Base-by-base conservation (phyloP, 2,113 vertebrate species). In the Lepisosteus oculatus region DNA sequence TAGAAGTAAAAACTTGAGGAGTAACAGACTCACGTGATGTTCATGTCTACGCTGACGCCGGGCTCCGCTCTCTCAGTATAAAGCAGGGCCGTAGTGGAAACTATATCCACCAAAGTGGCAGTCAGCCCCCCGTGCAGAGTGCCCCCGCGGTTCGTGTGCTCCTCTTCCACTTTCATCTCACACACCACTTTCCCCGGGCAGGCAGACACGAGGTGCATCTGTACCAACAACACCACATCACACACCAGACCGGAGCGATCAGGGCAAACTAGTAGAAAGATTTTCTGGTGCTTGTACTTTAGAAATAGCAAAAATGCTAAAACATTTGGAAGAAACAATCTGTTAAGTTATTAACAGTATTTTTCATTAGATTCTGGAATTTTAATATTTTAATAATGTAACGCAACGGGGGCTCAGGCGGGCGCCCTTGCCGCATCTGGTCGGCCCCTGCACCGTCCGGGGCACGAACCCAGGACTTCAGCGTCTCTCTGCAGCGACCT, bases 21-120 rank as follows among this genome's bases (percentile, higher is more conserved):
- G 3, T 6, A 8, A 9, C 7, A 51, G 4, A 74, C 89, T 87
- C 88, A 99, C 97, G 95, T 96, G 79, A 99, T 96, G 72, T 98
- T 98, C 94, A 99, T 96, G 73, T 99, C 97, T 47, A 98, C 93
- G 3, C 95, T 99, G 87, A 99, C 96, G 6, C 97, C 97, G 0
- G 95, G 89, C 0, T 7, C 0, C 43, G 86, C 93, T 80, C 94
- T 88, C 68, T 98, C 97, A 0, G 88, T 92, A 82, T 92, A 72
- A 17, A 99, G 12, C 73, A 99, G 85, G 0, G 96, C 96, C 74
- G 86, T 0, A 5, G 97, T 96, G 42, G 97, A 99, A 69, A 99
- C 82, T 8, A 77, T 55, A 12, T 99, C 97, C 29, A 99, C 87
- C 13, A 99, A 81, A 0, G 95, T 98, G 57, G 97, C 97, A 1